Conservation (phyloP, 2,797 vertebrate species). For the Heterohyrax brucei region DNA sequence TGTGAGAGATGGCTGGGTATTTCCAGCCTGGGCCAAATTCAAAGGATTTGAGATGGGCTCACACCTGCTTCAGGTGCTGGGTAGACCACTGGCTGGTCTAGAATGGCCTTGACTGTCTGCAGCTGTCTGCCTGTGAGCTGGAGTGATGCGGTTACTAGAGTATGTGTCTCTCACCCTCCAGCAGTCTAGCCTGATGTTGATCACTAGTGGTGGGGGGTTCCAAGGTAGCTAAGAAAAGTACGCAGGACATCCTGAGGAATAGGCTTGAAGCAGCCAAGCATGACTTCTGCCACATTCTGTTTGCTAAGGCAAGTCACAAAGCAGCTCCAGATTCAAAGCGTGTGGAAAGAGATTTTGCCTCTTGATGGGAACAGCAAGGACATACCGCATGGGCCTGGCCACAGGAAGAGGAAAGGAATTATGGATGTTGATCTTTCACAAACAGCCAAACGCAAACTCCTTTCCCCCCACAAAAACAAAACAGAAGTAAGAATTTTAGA, state of each 20-base stretch:
- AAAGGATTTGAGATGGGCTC: neutral
- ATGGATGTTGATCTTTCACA: neutral
- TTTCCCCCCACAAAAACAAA: neutral
- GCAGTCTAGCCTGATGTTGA: neutral
- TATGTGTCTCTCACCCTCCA: neutral
- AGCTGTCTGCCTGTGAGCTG: neutral
- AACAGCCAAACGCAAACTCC: neutral
- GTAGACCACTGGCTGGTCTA: neutral
- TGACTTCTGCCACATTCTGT: too few relatives aligned
- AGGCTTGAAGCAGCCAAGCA: neutral
- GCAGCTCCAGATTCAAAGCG: neutral
- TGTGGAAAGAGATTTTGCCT: neutral
- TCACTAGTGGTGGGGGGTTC: neutral
- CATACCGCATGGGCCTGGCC: neutral
- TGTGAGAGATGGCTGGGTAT: too few relatives aligned
- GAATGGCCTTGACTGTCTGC: neutral
- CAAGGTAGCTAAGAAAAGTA: neutral
- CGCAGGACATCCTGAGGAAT: neutral
- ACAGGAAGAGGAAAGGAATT: neutral
- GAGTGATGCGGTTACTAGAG: neutral
- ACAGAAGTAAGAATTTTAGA: neutral
- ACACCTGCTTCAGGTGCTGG: fast-evolving
- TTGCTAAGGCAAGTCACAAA: neutral
- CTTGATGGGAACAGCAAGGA: neutral
- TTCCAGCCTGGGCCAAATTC: neutral